Percentiles rank a stretch among this genome's conserved stretches.
These are phyloP conservation scores for Lacerta viridis DNA, from an alignment of 2,797 vertebrate genomes.

Conservation along the genomic window DNA sequence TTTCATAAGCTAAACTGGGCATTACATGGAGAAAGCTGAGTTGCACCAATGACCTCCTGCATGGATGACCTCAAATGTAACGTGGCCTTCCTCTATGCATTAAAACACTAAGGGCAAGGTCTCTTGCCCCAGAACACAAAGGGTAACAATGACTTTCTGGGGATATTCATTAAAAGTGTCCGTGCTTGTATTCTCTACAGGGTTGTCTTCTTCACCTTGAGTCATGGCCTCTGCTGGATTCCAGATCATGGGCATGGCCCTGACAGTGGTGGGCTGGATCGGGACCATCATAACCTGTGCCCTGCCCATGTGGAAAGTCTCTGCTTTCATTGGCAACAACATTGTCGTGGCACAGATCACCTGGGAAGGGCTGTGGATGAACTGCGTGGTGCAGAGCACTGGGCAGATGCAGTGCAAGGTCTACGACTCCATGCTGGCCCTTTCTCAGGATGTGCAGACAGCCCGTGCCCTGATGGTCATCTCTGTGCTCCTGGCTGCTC, in stretches of 20 bases:
- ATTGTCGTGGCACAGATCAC: constrained; percentile 89
- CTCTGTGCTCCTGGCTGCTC: constrained; percentile 83
- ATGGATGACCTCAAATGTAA: background rate
- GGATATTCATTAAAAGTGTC: background rate
- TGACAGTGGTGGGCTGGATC: constrained; percentile 87
- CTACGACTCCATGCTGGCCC: constrained; percentile 88
- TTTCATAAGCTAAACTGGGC: background rate
- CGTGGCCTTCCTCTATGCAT: background rate
- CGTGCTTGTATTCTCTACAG: constrained; percentile 1
- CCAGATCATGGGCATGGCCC: constrained; percentile 86
- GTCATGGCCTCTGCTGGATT: constrained; percentile 87
- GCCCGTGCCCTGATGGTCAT: constrained; percentile 88
- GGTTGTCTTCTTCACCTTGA: background rate
- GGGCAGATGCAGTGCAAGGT: constrained; percentile 93
- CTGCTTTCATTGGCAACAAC: constrained; percentile 87
- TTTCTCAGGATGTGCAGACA: constrained; percentile 88
- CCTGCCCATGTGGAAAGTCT: constrained; percentile 91
- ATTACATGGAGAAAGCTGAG: background rate
- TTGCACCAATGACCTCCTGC: background rate
- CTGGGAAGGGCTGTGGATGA: constrained; percentile 94
- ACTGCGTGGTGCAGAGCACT: constrained; percentile 90
- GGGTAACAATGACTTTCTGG: background rate
- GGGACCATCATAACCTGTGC: constrained; percentile 85
- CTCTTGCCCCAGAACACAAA: background rate
- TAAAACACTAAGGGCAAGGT: too few relatives aligned